These are phyloP conservation scores for Heliconius melpomene DNA, from an alignment of 1,140 invertebrate species.

Conservation along the genomic window DNA sequence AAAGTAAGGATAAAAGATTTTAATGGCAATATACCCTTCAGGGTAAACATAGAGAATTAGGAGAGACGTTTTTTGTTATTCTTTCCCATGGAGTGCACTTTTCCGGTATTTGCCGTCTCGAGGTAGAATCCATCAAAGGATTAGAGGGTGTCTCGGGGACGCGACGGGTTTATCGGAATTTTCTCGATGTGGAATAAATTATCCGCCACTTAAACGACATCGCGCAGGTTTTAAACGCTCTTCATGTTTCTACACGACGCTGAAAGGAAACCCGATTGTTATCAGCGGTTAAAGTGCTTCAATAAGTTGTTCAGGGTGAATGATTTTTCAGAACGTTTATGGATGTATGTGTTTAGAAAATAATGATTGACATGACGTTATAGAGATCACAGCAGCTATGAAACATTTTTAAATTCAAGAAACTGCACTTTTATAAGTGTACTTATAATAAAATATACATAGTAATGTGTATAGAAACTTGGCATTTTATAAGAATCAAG, in stretches of 20 bases:
- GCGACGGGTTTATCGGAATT: conserved; percentile 69
- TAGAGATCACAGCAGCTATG: neutral
- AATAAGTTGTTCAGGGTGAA: conserved; percentile 45
- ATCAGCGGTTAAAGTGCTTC: conserved; percentile 45
- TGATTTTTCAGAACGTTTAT: neutral
- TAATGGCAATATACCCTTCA: conserved; percentile 27
- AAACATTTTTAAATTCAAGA: neutral
- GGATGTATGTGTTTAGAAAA: neutral
- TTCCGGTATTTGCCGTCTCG: conserved; percentile 67
- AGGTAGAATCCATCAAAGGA: conserved; percentile 77
- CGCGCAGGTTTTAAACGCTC: conserved; percentile 50
- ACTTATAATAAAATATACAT: neutral
- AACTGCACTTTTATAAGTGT: neutral
- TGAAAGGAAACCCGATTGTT: conserved; percentile 46
- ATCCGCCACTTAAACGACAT: conserved; percentile 68
- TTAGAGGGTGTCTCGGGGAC: conserved; percentile 69
- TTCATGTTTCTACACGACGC: conserved; percentile 42
- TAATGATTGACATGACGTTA: neutral
- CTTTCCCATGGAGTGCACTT: conserved; percentile 60
- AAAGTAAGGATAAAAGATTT: neutral
- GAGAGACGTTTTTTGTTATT: conserved; percentile 63
- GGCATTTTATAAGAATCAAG: neutral
- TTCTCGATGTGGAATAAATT: conserved; percentile 76
- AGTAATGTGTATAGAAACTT: neutral
- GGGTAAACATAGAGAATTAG: conserved; percentile 45